Evolutionary conservation across 2,113 vertebrate genomes (phyloP).

Genomic region (Megatriorchis doriae): DNA sequence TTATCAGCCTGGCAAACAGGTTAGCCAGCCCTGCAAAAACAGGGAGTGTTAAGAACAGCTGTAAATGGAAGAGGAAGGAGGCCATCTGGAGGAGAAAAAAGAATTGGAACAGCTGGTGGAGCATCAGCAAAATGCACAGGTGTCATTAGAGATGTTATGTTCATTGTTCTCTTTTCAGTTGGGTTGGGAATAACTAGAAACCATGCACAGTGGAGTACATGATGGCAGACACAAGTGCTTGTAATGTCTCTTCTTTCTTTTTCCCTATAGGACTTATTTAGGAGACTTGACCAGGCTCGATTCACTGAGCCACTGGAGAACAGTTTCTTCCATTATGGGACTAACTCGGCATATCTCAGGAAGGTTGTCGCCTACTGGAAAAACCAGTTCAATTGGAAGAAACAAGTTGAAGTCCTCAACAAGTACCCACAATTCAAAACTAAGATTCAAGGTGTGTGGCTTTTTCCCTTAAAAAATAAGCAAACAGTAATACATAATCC

Average conservation of each 20-base stretch:
- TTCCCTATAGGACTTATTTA: slow-evolving; percentile 68
- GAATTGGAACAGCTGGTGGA: background rate
- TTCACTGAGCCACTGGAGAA: slow-evolving; percentile 67
- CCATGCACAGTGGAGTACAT: background rate
- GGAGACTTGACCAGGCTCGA: slow-evolving; percentile 69
- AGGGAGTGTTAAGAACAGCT: background rate
- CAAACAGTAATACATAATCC: background rate
- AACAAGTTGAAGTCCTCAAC: slow-evolving; percentile 77
- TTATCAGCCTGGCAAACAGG: background rate
- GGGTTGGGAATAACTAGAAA: background rate
- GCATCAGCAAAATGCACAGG: background rate
- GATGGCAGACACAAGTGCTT: background rate
- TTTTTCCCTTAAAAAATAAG: background rate
- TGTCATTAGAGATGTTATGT: background rate
- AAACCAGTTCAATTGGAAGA: slow-evolving; percentile 76
- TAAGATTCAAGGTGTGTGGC: slow-evolving; percentile 76
- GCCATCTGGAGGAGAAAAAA: slow-evolving; percentile 10
- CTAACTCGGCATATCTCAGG: slow-evolving; percentile 63
- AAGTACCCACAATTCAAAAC: slow-evolving; percentile 80
- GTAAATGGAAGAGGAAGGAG: slow-evolving; percentile 16
- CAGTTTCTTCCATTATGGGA: slow-evolving; percentile 75
- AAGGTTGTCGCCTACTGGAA: slow-evolving; percentile 77
- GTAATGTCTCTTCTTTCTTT: background rate
- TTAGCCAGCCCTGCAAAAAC: background rate
- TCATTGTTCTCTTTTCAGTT: background rate